These are phyloP conservation scores for Shargacucullia verbasci DNA, from an alignment of 2,888 invertebrate species.

Conservation along the genomic window DNA sequence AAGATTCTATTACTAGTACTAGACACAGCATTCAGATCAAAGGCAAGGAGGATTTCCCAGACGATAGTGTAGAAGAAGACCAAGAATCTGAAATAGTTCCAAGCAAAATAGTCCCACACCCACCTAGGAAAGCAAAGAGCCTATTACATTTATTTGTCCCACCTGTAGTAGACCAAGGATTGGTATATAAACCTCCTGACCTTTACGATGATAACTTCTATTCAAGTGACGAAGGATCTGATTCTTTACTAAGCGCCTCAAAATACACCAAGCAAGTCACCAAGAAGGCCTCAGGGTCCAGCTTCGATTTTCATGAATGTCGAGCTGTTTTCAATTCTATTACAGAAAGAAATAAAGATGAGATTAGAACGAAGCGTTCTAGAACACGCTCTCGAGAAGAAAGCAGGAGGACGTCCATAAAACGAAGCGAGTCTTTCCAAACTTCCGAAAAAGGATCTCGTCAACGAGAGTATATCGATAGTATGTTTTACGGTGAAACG, in stretches of 20 bases:
- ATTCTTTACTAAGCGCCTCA: conserved; percentile 91
- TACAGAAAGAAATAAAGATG: conserved; percentile 85
- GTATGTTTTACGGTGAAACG: conserved; percentile 88
- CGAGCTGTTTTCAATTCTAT: conserved; percentile 89
- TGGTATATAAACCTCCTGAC: conserved; percentile 87
- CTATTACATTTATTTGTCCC: conserved; percentile 91
- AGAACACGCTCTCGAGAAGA: conserved; percentile 81
- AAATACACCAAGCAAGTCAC: conserved; percentile 76
- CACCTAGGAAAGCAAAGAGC: conserved; percentile 93
- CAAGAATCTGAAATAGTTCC: conserved; percentile 93
- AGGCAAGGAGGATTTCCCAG: conserved; percentile 82
- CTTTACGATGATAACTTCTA: conserved; percentile 89
- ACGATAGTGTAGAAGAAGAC: conserved; percentile 84
- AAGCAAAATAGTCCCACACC: conserved; percentile 93
- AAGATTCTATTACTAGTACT: conserved; percentile 88
- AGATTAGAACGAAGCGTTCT: conserved; percentile 71
- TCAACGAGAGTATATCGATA: conserved; percentile 88
- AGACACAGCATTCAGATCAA: conserved; percentile 86
- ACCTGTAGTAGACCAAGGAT: conserved; percentile 89
- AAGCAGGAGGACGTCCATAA: conserved; percentile 74
- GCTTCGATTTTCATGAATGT: conserved; percentile 86
- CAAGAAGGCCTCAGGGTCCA: conserved; percentile 75
- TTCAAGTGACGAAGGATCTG: conserved; percentile 92
- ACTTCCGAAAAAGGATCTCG: conserved; percentile 82
- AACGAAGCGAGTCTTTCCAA: conserved; percentile 86